Evolutionary conservation across 2,888 invertebrate genomes (phyloP), one percentile per base, ranked within the genome.

Genomic region (Stenotaenia linearis): DNA sequence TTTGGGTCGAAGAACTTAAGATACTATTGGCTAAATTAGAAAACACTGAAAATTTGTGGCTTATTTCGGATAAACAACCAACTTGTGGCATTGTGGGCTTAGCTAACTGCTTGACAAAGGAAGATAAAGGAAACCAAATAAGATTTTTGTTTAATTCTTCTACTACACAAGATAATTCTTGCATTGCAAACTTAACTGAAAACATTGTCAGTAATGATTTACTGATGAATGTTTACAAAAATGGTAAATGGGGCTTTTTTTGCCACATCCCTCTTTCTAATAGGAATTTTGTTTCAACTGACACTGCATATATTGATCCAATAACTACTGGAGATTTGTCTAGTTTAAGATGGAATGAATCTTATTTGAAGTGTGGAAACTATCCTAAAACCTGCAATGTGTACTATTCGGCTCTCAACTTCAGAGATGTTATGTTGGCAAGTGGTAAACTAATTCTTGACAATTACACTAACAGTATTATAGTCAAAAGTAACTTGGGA

Each of bases 391-490:
- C n/a, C n/a, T n/a, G n/a, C 35, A 79, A 10, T 82, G 96, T 97
- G 15, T 94, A 96, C 87, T 97, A 94, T 88, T 94, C 97, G 0
- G 94, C 97, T 61, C 90, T 98, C 81, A 98, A 98, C 88, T 98
- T 98, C 93, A 92, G 98, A 83, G 98, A 99, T 87, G 92, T 98
- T 83, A 99, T 99, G 98, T 88, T 98, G 85, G 97, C 98, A 32
- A 96, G 96, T 30, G 98, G 98, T 83, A 97, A 98, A 88, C 90
- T 98, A 81, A n/a, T n/a, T n/a, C n/a, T n/a, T n/a, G 96, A 96
- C 80, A 91, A 83, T 80, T 84, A 89, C 81, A 88, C 88, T 28
- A 85, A 86, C 56, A 90, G 94, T n/a, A n/a, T n/a, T n/a, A n/a
- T n/a, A n/a, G n/a, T n/a, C 88, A 98, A 98, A 83, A 97, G 98